Evolutionary conservation across 2,888 invertebrate genomes (phyloP), one percentile per base, ranked within the genome.

Genomic region (Trilocha varians): DNA sequence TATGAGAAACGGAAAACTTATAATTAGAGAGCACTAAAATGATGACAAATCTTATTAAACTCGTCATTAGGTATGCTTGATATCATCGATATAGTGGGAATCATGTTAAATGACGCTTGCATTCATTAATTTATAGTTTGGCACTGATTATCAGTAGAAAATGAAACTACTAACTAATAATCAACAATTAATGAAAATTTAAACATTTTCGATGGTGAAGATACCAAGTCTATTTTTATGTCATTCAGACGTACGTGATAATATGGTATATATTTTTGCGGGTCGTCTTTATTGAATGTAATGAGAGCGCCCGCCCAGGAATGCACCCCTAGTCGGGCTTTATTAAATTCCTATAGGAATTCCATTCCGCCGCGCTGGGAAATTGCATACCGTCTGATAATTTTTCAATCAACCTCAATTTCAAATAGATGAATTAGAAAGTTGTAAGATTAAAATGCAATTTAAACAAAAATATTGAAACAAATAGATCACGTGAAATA

Each of bases 291-390:
- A 25, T 11, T 25, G 25, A 25, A 25, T 25, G 25, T 38, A 37
- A 40, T 36, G 43, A 50, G 46, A 38, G 42, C 48, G 42, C 38
- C 43, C 45, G 37, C 46, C 35, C 25, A 36, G 66, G 69, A 63
- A 69, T 66, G 69, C 62, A 57, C 45, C 48, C 51, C 42, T 45
- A 35, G 43, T 36, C 45, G 44, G 36, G 43, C 62, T 59, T 69
- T 79, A 79, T 79, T 79, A 79, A 79, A 79, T 79, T 78, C 78
- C 70, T 53, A 18, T 38, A 40, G 59, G 52, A 62, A 65, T 64
- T 62, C 47, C 48, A 33, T 42, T 32, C 37, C 45, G 43, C 45
- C 40, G 48, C 49, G 38, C 35, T 17, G 25, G 13, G 46, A 42
- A 48, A 51, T 45, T 50, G 43, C 48, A 43, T 40, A 46, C 52